phyloP scores from a whole-genome alignment of 2,113 vertebrate genomes.

The Ophthalmolycus amberensis region DNA sequence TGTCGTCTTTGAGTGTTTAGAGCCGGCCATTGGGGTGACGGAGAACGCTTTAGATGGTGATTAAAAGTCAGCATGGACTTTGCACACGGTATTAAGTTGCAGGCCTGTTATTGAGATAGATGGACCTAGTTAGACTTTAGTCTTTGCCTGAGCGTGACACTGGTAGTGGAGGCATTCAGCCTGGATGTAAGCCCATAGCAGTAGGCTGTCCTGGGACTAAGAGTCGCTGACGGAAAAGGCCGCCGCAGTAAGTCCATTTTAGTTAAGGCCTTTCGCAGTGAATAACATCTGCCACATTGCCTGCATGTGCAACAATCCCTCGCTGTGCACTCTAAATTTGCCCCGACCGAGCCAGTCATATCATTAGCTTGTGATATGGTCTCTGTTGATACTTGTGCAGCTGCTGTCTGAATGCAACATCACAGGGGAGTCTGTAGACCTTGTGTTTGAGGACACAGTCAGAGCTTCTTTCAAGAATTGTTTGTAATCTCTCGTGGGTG shows the following conservation, averaged over 20 bases:
- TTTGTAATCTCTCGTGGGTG: not conserved
- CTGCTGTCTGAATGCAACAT: slow-evolving; percentile 43
- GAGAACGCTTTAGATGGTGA: not conserved
- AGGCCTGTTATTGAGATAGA: not conserved
- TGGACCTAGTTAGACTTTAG: not conserved
- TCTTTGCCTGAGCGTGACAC: not conserved
- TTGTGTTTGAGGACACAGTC: not conserved
- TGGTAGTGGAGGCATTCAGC: slow-evolving; percentile 9
- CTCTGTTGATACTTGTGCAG: slow-evolving; percentile 45
- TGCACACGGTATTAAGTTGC: not conserved
- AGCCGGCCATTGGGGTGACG: not conserved
- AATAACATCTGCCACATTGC: slow-evolving; percentile 41
- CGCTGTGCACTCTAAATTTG: slow-evolving; percentile 33
- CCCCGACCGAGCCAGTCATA: slow-evolving; percentile 34
- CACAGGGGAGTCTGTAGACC: not conserved
- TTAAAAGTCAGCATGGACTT: slow-evolving; percentile 4
- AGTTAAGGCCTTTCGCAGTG: slow-evolving; percentile 15
- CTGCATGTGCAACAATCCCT: slow-evolving; percentile 27
- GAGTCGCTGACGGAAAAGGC: slow-evolving; percentile 39
- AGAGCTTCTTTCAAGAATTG: not conserved
- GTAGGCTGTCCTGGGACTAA: slow-evolving; percentile 1
- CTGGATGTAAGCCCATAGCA: slow-evolving; percentile 2
- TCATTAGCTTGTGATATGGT: slow-evolving; percentile 41
- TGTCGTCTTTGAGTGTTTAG: not conserved
- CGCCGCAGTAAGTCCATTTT: slow-evolving; percentile 24